phyloP scores from a whole-genome alignment of 2,888 invertebrate genomes.

The Agonum fuliginosum region DNA sequence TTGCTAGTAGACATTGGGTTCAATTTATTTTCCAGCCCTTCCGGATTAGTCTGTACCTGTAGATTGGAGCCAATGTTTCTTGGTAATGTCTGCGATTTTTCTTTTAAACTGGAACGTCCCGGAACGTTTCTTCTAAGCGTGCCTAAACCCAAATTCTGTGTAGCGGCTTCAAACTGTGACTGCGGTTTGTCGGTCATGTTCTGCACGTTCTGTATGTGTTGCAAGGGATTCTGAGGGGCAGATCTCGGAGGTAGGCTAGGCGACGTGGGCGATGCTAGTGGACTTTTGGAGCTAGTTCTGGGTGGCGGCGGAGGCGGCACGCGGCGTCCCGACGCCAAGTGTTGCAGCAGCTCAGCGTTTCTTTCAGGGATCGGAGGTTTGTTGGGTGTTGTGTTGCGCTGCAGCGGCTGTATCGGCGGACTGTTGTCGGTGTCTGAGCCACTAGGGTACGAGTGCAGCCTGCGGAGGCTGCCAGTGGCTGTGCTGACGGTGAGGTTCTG shows the following conservation, averaged over 20 bases:
- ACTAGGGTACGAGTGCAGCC: constrained; percentile 90
- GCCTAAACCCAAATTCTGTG: constrained; percentile 72
- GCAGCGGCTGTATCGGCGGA: constrained; percentile 81
- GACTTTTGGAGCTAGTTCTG: constrained; percentile 91
- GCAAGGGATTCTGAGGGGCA: constrained; percentile 70
- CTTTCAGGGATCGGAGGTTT: constrained; percentile 91
- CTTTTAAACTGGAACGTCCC: constrained; percentile 70
- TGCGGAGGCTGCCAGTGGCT: constrained; percentile 78
- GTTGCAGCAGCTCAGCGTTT: constrained; percentile 84
- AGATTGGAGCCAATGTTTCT: constrained; percentile 71
- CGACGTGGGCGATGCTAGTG: constrained; percentile 88
- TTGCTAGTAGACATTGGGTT: constrained; percentile 76
- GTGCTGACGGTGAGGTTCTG: constrained; percentile 71
- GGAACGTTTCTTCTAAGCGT: constrained; percentile 71
- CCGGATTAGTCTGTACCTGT: constrained; percentile 65
- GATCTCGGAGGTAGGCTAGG: constrained; percentile 79
- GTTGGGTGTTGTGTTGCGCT: constrained; percentile 71
- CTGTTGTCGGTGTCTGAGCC: constrained; percentile 88
- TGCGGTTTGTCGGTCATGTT: constrained; percentile 70
- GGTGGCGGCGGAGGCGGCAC: constrained; percentile 95
- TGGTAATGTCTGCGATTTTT: constrained; percentile 72
- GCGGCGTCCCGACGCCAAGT: constrained; percentile 80
- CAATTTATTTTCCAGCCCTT: constrained; percentile 64
- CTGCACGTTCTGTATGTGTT: constrained; percentile 72
- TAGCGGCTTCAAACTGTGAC: constrained; percentile 71